Percentiles rank a stretch among this genome's conserved stretches.
Conservation (phyloP, 2,888 invertebrate species). For the Latrodectus hesperus region DNA sequence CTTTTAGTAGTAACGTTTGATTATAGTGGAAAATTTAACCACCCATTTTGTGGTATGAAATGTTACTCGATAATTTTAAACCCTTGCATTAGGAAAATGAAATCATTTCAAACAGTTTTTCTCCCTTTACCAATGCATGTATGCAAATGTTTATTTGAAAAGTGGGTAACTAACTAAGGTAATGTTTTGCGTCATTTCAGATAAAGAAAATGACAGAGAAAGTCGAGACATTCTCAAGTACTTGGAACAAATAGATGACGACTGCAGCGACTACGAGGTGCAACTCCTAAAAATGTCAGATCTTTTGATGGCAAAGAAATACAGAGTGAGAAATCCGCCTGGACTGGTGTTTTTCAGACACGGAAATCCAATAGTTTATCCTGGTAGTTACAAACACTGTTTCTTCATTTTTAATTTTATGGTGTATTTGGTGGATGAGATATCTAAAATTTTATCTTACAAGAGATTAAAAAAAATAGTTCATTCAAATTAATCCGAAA, state of each 20-base stretch:
- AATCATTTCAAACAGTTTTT: too few species aligned
- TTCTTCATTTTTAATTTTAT: not conserved
- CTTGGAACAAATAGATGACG: constrained; percentile 92
- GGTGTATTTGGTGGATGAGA: not conserved
- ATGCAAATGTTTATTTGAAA: not conserved
- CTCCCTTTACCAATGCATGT: not conserved
- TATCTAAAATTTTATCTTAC: too few species aligned
- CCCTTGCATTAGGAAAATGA: too few species aligned
- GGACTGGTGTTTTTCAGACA: constrained; percentile 93
- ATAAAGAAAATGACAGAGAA: constrained; percentile 71
- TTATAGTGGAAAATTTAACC: too few species aligned
- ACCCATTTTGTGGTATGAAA: too few species aligned
- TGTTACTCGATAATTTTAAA: too few species aligned
- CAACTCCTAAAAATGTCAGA: constrained; percentile 91
- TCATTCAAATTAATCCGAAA: too few species aligned
- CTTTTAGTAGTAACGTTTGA: too few species aligned
- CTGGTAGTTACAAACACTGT: constrained; percentile 77
- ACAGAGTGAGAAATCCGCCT: constrained; percentile 90
- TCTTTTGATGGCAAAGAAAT: constrained; percentile 93
- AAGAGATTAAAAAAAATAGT: too few species aligned
- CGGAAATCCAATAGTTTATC: constrained; percentile 91
- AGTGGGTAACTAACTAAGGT: too few species aligned
- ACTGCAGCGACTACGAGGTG: constrained; percentile 92
- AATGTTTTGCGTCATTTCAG: constrained; percentile 40
- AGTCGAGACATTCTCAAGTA: constrained; percentile 76